These are phyloP conservation scores for Luperina nickerlii DNA, from an alignment of 2,888 invertebrate species.

Conservation along the genomic window DNA sequence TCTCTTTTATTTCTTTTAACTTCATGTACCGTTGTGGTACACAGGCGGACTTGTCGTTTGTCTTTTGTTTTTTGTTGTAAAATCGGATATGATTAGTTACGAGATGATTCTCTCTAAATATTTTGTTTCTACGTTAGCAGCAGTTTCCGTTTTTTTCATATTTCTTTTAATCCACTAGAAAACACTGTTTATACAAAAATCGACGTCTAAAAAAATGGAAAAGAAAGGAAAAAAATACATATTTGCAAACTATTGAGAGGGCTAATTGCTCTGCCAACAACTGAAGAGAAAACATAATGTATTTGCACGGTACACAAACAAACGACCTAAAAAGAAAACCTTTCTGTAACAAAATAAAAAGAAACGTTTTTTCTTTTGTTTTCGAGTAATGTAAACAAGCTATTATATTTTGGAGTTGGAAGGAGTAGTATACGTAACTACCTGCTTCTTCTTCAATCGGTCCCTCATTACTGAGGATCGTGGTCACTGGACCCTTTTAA, in stretches of 20 bases:
- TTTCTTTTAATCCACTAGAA: neutral
- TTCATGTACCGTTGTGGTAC: no score
- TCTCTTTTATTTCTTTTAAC: neutral
- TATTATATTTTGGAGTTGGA: conserved; percentile 6
- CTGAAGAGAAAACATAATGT: conserved; percentile 14
- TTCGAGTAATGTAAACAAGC: neutral
- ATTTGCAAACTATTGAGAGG: conserved; percentile 21
- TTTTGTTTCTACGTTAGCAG: neutral
- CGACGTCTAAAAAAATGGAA: neutral
- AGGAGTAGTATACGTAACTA: no score
- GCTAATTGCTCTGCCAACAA: conserved; percentile 48
- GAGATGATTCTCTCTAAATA: neutral
- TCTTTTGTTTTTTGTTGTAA: no score
- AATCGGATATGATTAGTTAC: neutral
- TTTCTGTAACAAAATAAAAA: conserved; percentile 9
- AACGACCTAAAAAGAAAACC: conserved; percentile 5
- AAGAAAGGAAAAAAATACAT: conserved; percentile 8
- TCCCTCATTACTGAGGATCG: no score
- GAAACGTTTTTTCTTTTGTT: neutral
- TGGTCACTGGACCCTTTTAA: no score
- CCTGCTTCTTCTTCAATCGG: no score
- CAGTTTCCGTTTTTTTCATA: neutral
- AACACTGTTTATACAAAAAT: neutral
- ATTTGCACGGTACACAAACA: conserved; percentile 36
- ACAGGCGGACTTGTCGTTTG: neutral